These are phyloP conservation scores for Gila robusta DNA, from an alignment of 2,797 vertebrate species.

Conservation along the genomic window DNA sequence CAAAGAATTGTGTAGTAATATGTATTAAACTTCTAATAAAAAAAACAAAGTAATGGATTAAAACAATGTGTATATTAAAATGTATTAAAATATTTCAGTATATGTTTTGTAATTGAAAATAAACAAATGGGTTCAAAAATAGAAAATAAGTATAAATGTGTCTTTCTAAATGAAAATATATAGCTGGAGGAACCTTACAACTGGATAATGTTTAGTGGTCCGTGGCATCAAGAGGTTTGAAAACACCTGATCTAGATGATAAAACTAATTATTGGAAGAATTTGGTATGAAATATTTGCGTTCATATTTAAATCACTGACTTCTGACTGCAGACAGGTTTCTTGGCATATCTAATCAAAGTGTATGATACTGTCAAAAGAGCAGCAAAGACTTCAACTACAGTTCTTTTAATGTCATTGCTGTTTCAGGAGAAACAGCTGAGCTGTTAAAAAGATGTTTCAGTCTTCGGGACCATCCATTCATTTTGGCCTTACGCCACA, in stretches of 20 bases:
- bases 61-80: neutral
- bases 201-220: neutral
- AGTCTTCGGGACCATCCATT: constrained; percentile 75
- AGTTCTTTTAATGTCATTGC: constrained; percentile 5
- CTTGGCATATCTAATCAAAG: neutral
- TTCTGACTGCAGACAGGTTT: neutral
- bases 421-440: neutral
- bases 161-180: neutral
- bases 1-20: neutral
- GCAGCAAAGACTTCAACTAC: neutral
- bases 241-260: neutral
- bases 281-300: neutral
- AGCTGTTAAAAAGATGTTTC: neutral
- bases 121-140: too few relatives aligned
- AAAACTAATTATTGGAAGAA: too few relatives aligned
- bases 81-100: neutral
- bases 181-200: neutral
- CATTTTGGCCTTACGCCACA: constrained; percentile 62
- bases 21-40: too few relatives aligned
- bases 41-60: neutral
- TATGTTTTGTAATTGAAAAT: neutral
- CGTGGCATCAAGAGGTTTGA: neutral
- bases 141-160: neutral
- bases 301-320: neutral
- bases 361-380: neutral